Base-by-base conservation (phyloP, 1,140 invertebrate genomes). In the Drosophila sucinea region DNA sequence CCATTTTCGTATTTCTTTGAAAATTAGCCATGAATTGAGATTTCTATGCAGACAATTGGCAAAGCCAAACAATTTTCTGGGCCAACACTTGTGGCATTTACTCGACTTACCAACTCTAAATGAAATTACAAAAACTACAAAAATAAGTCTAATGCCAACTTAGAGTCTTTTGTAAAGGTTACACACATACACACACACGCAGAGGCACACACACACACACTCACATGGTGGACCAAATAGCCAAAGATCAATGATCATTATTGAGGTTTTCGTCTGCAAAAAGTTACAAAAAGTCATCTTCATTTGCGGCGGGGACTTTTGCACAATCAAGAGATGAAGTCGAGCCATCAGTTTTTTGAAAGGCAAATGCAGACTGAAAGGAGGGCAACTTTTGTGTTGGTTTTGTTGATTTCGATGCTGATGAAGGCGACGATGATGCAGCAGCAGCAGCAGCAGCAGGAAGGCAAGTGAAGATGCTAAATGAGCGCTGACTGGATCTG, bases 21-120 rank as follows among this genome's bases (percentile, higher is more conserved):
- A 81, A 82, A 83, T 83, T 86, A 86, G 82, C 81, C 82, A 69
- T 86, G 81, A 86, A 85, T 72, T 69, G 44, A 60, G 70, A 79
- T 86, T 85, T 73, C 66, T 63, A 79, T 86, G 77, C 58, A 69
- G 27, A 77, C 66, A 77, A 77, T 67, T 61, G 60, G 56, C 67
- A 70, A 70, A 80, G 54, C 65, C 65, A 75, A 80, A 64, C 54
- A 32, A 17, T 25, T 77, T 77, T 77, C 66, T 76, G 66, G 73
- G 73, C 54, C 73, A 76, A 11, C 56, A 58, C 41, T 69, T 77
- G 69, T 77, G 73, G 73, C 73, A 77, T 77, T 77, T 63, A 40
- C n/a, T 25, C 29, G 32, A 41, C 55, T 58, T 58, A 25, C 56
- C 11, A 58, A 10, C 56, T 67, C 27, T 23, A 67, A 51, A 54